Conservation (phyloP, 2,888 invertebrate species). For the Sphaerophoria rueppellii region DNA sequence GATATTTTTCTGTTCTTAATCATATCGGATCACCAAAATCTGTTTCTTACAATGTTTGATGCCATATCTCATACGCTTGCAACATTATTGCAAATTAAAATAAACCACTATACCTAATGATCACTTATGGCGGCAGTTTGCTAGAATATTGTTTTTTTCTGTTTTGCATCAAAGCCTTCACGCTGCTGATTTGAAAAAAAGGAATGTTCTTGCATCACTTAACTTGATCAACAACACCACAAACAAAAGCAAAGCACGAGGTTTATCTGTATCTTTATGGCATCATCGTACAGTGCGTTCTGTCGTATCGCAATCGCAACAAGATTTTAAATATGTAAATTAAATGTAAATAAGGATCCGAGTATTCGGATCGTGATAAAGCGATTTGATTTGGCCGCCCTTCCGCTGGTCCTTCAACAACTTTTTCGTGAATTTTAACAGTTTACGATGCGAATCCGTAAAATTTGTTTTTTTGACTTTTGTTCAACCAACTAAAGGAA, state of each 20-base stretch:
- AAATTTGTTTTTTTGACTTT: slow-evolving; percentile 63
- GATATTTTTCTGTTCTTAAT: slow-evolving; percentile 31
- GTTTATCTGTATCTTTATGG: slow-evolving; percentile 65
- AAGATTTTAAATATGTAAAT: slow-evolving; percentile 74
- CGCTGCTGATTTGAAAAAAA: slow-evolving; percentile 22
- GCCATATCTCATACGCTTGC: slow-evolving; percentile 37
- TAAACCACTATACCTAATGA: slow-evolving; percentile 52
- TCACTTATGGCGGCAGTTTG: slow-evolving; percentile 37
- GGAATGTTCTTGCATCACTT: slow-evolving; percentile 50
- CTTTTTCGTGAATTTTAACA: slow-evolving; percentile 74
- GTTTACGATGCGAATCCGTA: slow-evolving; percentile 70
- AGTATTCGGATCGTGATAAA: slow-evolving; percentile 74
- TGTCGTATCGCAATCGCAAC: slow-evolving; percentile 74
- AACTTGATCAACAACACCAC: neutral
- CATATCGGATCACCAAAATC: slow-evolving; percentile 47
- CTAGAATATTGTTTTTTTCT: neutral
- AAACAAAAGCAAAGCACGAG: slow-evolving; percentile 61
- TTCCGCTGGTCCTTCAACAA: slow-evolving; percentile 73
- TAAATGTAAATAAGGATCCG: slow-evolving; percentile 74
- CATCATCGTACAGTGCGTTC: slow-evolving; percentile 37
- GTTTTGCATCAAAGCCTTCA: slow-evolving; percentile 11
- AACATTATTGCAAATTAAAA: slow-evolving; percentile 68
- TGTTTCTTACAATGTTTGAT: slow-evolving; percentile 19
- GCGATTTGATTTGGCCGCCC: slow-evolving; percentile 73
- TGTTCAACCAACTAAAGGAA: slow-evolving; percentile 35